Percentiles rank a stretch among this genome's conserved stretches.
phyloP scores from a whole-genome alignment of 1,140 invertebrate genomes.

The Diachasma alloeum region DNA sequence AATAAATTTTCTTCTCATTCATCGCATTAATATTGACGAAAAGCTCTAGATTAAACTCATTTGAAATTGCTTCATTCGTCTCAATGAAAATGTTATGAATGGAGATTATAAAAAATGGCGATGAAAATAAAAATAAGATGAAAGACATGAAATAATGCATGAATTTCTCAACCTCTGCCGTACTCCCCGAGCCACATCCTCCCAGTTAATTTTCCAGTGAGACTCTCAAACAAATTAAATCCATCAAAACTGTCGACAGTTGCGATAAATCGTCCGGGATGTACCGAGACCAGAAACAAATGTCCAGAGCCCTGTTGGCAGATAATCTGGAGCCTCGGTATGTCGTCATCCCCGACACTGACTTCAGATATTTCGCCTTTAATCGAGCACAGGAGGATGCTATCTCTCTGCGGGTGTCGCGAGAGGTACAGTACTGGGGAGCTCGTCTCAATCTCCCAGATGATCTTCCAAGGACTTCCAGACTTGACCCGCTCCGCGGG shows the following conservation, averaged over 20 bases:
- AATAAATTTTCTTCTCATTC: too few relatives aligned
- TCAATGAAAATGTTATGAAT: too few relatives aligned
- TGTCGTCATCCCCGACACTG: conserved; percentile 23
- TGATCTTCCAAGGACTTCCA: conserved; percentile 25
- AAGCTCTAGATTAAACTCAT: too few relatives aligned
- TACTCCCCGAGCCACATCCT: conserved; percentile 20
- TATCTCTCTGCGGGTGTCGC: conserved; percentile 34
- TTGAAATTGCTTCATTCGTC: too few relatives aligned
- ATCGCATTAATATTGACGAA: too few relatives aligned
- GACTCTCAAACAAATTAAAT: conserved; percentile 40
- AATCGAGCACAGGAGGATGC: conserved; percentile 37
- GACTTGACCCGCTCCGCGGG: conserved; percentile 25
- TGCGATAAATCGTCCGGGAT: conserved; percentile 29
- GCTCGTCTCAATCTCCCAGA: conserved; percentile 38
- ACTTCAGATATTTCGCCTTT: conserved; percentile 42
- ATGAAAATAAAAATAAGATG: too few relatives aligned
- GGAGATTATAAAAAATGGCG: too few relatives aligned
- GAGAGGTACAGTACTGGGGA: conserved; percentile 33
- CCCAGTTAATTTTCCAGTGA: conserved; percentile 31
- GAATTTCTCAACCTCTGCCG: conserved; percentile 33
- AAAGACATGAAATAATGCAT: not conserved
- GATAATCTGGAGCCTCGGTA: conserved; percentile 37
- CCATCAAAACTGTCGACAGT: conserved; percentile 37
- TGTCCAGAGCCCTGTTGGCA: conserved; percentile 27
- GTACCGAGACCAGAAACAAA: conserved; percentile 32